Evolutionary conservation across 2,113 vertebrate species (phyloP), one percentile per base, ranked within the genome.

Genomic region (Vulpes vulpes): DNA sequence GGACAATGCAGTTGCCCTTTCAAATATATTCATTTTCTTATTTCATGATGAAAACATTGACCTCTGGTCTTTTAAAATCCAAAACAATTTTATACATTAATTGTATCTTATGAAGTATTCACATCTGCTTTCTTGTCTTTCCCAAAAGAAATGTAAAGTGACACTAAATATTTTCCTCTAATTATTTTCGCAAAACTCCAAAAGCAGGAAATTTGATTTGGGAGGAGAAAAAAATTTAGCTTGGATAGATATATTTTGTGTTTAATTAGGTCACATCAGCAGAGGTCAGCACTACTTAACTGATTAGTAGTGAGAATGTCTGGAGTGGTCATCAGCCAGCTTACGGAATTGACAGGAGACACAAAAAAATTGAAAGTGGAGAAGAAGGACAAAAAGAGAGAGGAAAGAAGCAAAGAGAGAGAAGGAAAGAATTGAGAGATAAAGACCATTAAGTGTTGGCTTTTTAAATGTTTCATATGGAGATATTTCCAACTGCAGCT

Each of bases 391-490:
- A 67, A 79, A 49, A 69, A 32, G 25, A 57, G 14, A 53, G 23
- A 62, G 30, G 5, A 78, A 85, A 85, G 55, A 71, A 43, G 17
- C 51, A 86, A 64, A 73, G 14, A 80, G 32, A 43, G 30, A 81
- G 16, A 32, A 87, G n/a, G 15, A 83, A 88, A 81, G 20, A 19
- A 83, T 64, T 27, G 19, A 79, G 51, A 71, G 11, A 43, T 27
- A 49, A 43, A 80, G 35, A 67, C 20, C 5, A 2, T 57, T 74
- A 53, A 53, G 4, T 60, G 23, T 90, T 73, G 43, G 10, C 76
- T 79, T 92, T 83, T 91, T 83, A 59, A 91, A n/a, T 91, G 88
- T 95, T 95, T 71, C 51, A 19, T 35, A 60, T 27, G 43, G 43
- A 79, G 25, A 73, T 62, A 30, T 82, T 91, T 87, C 35, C n/a